Evolutionary conservation across 2,113 vertebrate genomes (phyloP), one percentile per base, ranked within the genome.

Genomic region (Aix galericulata): DNA sequence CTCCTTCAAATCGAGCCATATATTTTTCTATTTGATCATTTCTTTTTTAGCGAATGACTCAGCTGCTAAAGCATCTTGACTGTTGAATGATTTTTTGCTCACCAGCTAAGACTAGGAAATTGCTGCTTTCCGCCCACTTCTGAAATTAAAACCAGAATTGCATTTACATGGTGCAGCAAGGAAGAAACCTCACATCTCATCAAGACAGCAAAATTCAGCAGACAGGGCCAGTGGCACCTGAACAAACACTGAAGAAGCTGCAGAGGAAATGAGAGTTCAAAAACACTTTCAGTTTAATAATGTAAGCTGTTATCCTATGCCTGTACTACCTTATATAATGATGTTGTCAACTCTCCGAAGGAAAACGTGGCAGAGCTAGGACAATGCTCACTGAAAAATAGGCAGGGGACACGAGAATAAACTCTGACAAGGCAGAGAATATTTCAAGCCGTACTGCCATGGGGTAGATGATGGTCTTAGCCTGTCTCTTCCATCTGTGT

Each of bases 101-200:
- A 21, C 46, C 62, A 75, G 27, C 50, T 72, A 77, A 67, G 32
- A 17, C 50, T 53, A 56, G 67, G 78, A 78, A 87, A 82, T 72
- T 36, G 48, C 66, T 79, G 74, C 66, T 93, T 93, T 63, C 84
- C 1, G 0, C 69, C 81, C 60, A 38, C 84, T 82, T 68, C 89
- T 84, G 89, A 75, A 94, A 96, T 95, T 59, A 92, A 91, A 94
- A 80, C n/a, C 77, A 94, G 68, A 58, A 92, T 34, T 48, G 64
- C 74, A 29, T 89, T 87, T 89, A n/a, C 1, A 1, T 55, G 78
- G 53, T 74, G 62, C 71, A 91, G 93, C 42, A 11, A 95, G 81
- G 78, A 94, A 31, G 77, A 94, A 82, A 52, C 62, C 84, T 87
- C 66, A 60, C 53, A 60, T 59, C 81, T 84, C 60, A 82, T 81